These are phyloP conservation scores for Macroramphosus scolopax DNA, from an alignment of 2,797 vertebrate genomes.

Conservation along the genomic window DNA sequence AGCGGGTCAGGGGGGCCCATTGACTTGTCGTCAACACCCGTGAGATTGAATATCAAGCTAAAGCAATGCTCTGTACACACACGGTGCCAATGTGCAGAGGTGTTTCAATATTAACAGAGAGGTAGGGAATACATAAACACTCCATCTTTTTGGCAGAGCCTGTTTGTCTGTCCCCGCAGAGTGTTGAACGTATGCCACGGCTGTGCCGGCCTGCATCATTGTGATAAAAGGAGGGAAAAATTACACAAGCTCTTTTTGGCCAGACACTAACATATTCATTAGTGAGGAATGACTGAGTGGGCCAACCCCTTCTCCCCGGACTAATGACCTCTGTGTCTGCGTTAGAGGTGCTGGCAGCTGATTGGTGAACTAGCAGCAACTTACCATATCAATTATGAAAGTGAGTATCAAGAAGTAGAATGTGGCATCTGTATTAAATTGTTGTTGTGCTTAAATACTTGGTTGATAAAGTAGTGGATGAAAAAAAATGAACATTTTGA, in stretches of 20 bases:
- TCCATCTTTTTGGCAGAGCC: slow-evolving; percentile 69
- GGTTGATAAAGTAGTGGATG: too few species aligned
- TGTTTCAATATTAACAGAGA: slow-evolving; percentile 65
- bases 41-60: slow-evolving; percentile 41
- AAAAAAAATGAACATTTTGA: too few species aligned
- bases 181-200: slow-evolving; percentile 66
- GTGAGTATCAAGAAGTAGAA: too few species aligned
- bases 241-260: slow-evolving; percentile 54
- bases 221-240: slow-evolving; percentile 77
- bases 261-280: slow-evolving; percentile 71
- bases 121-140: slow-evolving; percentile 60
- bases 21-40: slow-evolving; percentile 56
- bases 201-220: slow-evolving; percentile 66
- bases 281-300: slow-evolving; percentile 69
- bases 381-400: not conserved
- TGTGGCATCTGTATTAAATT: too few species aligned
- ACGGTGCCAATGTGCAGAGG: slow-evolving; percentile 41
- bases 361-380: not conserved
- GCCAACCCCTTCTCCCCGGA: slow-evolving; percentile 56
- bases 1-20: slow-evolving; percentile 52
- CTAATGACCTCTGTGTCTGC: slow-evolving; percentile 69
- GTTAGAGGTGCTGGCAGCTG: too few species aligned
- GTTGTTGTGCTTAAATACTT: too few species aligned
- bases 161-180: slow-evolving; percentile 58
- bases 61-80: slow-evolving; percentile 12